These are phyloP conservation scores for Lontra canadensis DNA, from an alignment of 2,113 vertebrate species.

Conservation along the genomic window DNA sequence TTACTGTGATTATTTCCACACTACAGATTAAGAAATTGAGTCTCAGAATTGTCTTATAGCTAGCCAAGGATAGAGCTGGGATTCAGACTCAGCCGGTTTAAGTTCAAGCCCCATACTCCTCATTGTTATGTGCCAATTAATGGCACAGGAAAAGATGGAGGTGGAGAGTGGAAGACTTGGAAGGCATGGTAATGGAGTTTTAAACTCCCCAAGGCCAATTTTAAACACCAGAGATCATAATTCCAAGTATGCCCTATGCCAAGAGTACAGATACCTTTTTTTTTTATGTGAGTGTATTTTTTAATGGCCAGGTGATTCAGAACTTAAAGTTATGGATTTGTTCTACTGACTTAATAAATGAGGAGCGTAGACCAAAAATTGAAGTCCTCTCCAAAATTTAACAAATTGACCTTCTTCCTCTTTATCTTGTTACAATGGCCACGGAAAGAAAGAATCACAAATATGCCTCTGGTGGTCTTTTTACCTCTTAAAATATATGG, in stretches of 20 bases:
- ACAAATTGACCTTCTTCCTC: background rate
- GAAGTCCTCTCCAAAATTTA: background rate
- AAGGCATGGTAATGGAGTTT: background rate
- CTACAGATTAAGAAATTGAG: background rate
- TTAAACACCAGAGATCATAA: background rate
- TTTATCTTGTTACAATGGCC: background rate
- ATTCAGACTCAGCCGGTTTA: background rate
- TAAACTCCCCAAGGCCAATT: background rate
- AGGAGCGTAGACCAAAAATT: background rate
- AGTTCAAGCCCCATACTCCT: background rate
- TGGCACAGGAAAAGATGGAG: background rate
- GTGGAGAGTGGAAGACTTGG: background rate
- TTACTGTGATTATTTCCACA: background rate
- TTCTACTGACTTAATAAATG: background rate
- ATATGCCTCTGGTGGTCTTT: background rate
- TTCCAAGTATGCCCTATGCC: background rate
- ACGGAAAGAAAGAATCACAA: background rate
- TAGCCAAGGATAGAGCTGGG: background rate
- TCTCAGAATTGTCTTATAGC: background rate
- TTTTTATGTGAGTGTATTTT: background rate
- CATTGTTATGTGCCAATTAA: background rate
- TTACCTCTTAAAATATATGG: background rate
- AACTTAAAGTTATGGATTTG: background rate
- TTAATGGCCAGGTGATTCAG: background rate
- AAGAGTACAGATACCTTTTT: background rate